A percentile compares a stretch with the other conserved stretches of the same genome.
phyloP scores from a whole-genome alignment of 2,113 vertebrate genomes.

The Stercorarius parasiticus region DNA sequence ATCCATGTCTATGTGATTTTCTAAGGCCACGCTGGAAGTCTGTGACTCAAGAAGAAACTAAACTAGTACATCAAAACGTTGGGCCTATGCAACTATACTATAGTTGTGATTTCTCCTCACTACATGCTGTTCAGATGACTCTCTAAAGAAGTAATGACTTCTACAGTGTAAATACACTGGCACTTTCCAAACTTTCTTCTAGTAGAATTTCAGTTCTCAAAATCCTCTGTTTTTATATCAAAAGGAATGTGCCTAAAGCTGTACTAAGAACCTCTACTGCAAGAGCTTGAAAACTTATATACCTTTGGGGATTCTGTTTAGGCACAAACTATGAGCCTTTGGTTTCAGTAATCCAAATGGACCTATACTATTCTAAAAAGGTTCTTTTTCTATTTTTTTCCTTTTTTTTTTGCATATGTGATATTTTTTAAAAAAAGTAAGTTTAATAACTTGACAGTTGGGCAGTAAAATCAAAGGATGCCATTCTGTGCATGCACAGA shows the following conservation, averaged over 20 bases:
- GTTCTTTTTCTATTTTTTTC: background rate
- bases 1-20: background rate
- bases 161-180: background rate
- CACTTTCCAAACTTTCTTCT: background rate
- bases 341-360: background rate
- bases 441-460: background rate
- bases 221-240: background rate
- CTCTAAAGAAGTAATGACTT: background rate
- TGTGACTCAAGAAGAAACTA: background rate
- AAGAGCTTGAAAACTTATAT: background rate
- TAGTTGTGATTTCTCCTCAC: background rate
- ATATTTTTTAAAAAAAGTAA: background rate
- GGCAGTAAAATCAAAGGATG: background rate
- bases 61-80: background rate
- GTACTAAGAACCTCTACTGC: background rate
- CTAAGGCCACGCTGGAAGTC: background rate
- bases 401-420: rapidly evolving
- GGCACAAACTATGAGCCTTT: background rate
- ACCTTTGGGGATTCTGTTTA: background rate
- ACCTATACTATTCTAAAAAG: background rate
- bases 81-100: background rate
- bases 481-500: background rate
- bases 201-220: background rate
- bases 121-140: background rate
- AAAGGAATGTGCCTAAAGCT: background rate